A percentile compares a stretch with the other conserved stretches of the same genome.
Evolutionary conservation across 2,888 invertebrate species (phyloP).

Genomic region (Iphiclides podalirius): DNA sequence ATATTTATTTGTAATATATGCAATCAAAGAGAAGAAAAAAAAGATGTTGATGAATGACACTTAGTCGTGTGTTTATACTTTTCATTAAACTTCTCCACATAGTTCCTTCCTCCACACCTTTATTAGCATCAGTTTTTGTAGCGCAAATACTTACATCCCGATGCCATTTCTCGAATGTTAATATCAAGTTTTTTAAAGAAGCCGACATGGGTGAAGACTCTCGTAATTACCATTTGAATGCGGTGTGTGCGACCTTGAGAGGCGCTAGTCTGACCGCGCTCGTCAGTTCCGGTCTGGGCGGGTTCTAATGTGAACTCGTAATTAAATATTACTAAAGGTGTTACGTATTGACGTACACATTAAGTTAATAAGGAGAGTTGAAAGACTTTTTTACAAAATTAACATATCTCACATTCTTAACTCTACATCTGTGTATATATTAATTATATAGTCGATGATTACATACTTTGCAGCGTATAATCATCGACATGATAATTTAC

Average conservation of each 20-base stretch:
- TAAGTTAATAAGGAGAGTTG: slow-evolving; percentile 12
- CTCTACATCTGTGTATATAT: too few species aligned
- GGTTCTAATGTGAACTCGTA: slow-evolving; percentile 39
- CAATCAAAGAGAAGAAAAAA: too few species aligned
- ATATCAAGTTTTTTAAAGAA: not conserved
- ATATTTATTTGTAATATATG: too few species aligned
- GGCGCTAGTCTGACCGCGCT: slow-evolving; percentile 57
- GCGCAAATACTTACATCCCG: too few species aligned
- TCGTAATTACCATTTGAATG: slow-evolving; percentile 13
- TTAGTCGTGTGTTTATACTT: too few species aligned
- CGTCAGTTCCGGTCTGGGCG: slow-evolving; percentile 61
- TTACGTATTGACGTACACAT: slow-evolving; percentile 34
- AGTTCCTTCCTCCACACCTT: too few species aligned
- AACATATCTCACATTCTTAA: not conserved
- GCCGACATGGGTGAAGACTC: not conserved
- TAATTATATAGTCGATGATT: too few species aligned
- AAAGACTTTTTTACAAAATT: not conserved
- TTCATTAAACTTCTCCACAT: too few species aligned
- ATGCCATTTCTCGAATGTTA: too few species aligned
- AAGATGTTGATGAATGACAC: too few species aligned
- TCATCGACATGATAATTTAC: not conserved
- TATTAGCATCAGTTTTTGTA: too few species aligned
- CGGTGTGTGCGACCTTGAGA: slow-evolving; percentile 64
- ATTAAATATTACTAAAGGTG: slow-evolving; percentile 40
- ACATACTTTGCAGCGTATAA: too few species aligned